These are phyloP conservation scores for Tholera decimalis DNA, from an alignment of 2,888 invertebrate species.

Conservation along the genomic window DNA sequence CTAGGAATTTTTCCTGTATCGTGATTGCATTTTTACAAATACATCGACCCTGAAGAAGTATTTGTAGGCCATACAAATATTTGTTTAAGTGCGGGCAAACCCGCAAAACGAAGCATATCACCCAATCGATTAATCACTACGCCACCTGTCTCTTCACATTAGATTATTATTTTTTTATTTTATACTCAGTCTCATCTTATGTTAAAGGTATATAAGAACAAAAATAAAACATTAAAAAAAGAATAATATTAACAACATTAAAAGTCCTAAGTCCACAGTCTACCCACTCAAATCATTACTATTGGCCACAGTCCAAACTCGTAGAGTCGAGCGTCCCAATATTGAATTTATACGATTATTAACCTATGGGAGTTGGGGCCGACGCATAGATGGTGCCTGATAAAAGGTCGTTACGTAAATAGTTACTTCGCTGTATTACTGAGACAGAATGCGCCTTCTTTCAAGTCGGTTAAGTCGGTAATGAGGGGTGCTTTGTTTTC, in stretches of 20 bases:
- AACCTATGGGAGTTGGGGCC: constrained; percentile 62
- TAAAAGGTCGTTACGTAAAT: constrained; percentile 57
- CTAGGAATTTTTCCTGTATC: too few relatives aligned
- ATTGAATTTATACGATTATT: constrained; percentile 78
- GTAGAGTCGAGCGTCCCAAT: constrained; percentile 64
- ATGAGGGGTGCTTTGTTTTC: constrained; percentile 38
- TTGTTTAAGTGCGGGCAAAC: too few relatives aligned
- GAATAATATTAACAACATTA: background rate
- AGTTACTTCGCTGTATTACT: constrained; percentile 7
- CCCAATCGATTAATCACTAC: too few relatives aligned
- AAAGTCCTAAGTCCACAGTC: constrained; percentile 36
- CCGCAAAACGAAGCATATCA: too few relatives aligned
- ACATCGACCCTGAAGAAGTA: too few relatives aligned
- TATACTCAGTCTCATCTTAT: too few relatives aligned
- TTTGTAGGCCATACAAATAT: too few relatives aligned
- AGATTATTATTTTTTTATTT: too few relatives aligned
- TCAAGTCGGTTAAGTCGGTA: constrained; percentile 23
- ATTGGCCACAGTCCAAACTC: constrained; percentile 60
- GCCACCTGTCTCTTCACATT: too few relatives aligned
- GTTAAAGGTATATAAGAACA: too few relatives aligned
- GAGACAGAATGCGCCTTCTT: constrained; percentile 27
- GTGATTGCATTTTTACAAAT: too few relatives aligned
- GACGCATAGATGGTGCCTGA: constrained; percentile 45
- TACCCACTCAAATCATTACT: constrained; percentile 55
- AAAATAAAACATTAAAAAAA: background rate